phyloP scores from a whole-genome alignment of 2,113 vertebrate genomes.

The Formicarius rufipectus region DNA sequence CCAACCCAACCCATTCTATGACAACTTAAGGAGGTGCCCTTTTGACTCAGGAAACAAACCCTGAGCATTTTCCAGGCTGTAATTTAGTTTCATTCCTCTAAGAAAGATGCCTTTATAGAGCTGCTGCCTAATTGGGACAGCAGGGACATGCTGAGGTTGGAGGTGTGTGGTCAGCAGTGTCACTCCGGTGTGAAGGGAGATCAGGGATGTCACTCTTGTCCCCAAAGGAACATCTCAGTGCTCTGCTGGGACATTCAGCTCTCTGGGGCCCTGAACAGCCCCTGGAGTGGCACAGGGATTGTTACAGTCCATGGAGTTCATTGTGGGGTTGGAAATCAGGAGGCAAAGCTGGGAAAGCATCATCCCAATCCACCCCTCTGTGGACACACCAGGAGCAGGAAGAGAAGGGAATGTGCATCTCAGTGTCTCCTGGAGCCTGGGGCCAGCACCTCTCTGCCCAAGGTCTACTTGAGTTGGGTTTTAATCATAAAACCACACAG shows the following conservation, averaged over 20 bases:
- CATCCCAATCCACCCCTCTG: neutral
- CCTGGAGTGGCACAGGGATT: neutral
- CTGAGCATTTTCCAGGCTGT: neutral
- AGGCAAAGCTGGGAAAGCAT: neutral
- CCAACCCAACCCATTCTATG: neutral
- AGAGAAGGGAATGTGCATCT: neutral
- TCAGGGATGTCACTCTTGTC: neutral
- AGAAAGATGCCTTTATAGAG: neutral
- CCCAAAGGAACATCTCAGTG: neutral
- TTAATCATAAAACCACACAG: neutral
- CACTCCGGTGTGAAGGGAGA: neutral
- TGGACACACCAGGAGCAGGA: neutral
- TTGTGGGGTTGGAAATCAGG: neutral
- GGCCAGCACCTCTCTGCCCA: neutral
- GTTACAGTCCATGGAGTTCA: neutral
- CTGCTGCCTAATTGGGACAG: neutral
- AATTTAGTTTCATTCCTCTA: neutral
- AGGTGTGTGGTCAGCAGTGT: neutral
- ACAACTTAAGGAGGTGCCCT: fast-evolving
- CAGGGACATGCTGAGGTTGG: neutral
- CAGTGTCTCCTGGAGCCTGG: neutral
- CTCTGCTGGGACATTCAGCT: neutral
- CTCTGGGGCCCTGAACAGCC: neutral
- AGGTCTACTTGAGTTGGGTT: neutral
- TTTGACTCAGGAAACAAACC: neutral